Conservation (phyloP, 2,888 invertebrate genomes). For the Ochlodes sylvanus region DNA sequence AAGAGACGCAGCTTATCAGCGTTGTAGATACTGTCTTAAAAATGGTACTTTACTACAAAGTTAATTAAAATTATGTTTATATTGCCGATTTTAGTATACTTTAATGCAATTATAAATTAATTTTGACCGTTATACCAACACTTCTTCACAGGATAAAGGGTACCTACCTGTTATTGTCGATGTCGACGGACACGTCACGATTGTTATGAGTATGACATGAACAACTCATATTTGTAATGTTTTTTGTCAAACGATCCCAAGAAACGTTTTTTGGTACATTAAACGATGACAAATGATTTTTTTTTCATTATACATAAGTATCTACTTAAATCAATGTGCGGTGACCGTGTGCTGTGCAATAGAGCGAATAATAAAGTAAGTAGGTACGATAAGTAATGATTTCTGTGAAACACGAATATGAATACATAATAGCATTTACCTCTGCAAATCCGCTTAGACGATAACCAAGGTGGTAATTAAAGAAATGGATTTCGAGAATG, state of each 20-base stretch:
- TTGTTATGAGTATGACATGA: neutral
- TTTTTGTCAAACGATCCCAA: neutral
- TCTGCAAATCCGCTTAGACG: constrained; percentile 3
- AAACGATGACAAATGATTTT: neutral
- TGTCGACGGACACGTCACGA: neutral
- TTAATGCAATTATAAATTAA: neutral
- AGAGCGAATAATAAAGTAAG: constrained; percentile 6
- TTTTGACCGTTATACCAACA: neutral
- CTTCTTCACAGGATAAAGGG: neutral
- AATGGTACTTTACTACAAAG: no score
- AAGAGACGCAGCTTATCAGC: no score
- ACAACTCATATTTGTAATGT: constrained; percentile 3
- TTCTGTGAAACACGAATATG: constrained; percentile 1
- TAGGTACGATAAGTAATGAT: constrained; percentile 1
- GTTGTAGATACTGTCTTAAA: no score
- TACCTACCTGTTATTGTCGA: neutral
- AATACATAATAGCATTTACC: neutral
- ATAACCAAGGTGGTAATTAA: neutral
- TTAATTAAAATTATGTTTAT: no score
- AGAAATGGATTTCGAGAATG: neutral
- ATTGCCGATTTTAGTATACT: neutral
- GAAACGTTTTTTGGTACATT: neutral
- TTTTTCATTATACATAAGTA: neutral
- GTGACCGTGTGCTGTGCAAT: constrained; percentile 6
- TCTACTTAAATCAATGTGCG: neutral